A percentile compares a stretch with the other conserved stretches of the same genome.
Conservation (phyloP, 2,113 vertebrate genomes). For the Aythya baeri region DNA sequence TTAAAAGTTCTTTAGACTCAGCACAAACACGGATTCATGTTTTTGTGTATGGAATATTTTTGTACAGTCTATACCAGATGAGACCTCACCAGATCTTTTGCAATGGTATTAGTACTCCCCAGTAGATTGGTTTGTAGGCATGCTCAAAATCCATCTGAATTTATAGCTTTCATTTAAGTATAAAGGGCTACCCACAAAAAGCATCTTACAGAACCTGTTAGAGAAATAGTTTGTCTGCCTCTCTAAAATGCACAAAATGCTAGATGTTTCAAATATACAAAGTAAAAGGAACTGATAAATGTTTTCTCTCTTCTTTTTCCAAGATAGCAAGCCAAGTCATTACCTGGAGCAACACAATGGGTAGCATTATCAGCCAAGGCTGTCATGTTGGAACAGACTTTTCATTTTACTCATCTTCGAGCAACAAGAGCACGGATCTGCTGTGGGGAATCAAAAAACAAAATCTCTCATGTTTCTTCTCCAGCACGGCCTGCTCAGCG, state of each 20-base stretch:
- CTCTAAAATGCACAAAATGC: not conserved
- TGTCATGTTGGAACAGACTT: not conserved
- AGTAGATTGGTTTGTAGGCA: not conserved
- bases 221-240: not conserved
- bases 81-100: not conserved
- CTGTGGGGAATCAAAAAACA: not conserved
- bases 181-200: not conserved
- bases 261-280: not conserved
- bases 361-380: not conserved
- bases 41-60: not conserved
- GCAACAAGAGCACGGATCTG: fast-evolving
- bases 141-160: not conserved
- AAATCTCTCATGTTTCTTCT: not conserved
- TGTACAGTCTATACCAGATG: not conserved
- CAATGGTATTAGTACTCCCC: not conserved
- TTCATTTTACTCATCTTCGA: not conserved
- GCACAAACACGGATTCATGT: not conserved
- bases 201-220: not conserved
- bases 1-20: not conserved
- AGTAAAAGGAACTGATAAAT: not conserved
- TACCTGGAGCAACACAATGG: not conserved
- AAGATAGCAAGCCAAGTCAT: not conserved
- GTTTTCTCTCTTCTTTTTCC: not conserved
- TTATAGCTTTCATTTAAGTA: not conserved
- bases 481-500: not conserved